Evolutionary conservation across 2,888 invertebrate species (phyloP).

Genomic region (Agrochola litura): DNA sequence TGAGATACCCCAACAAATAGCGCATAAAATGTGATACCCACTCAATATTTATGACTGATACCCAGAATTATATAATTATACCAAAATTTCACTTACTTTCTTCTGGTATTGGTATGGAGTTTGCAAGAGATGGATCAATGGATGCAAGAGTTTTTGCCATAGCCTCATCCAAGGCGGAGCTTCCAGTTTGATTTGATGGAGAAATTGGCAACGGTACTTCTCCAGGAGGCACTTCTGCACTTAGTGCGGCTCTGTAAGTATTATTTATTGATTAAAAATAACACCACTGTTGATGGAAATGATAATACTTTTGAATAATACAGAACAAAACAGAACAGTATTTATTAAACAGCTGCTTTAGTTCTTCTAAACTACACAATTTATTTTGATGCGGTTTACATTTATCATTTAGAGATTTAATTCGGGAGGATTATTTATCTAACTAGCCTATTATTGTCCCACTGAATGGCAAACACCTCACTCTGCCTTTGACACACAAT

Average conservation of each 20-base stretch:
- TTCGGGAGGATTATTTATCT: background rate
- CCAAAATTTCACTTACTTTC: constrained; percentile 81
- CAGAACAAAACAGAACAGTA: too few relatives aligned
- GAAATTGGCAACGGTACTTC: constrained; percentile 84
- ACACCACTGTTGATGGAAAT: background rate
- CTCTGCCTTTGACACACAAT: too few relatives aligned
- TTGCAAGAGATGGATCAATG: constrained; percentile 93
- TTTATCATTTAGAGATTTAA: background rate
- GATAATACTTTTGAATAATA: background rate
- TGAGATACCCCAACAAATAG: background rate
- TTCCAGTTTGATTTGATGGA: constrained; percentile 79
- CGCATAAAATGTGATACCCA: background rate
- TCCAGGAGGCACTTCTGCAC: constrained; percentile 76
- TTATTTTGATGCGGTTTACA: background rate
- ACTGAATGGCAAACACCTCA: background rate
- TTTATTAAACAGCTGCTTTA: background rate
- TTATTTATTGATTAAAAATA: background rate
- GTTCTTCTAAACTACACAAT: background rate
- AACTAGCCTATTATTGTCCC: background rate
- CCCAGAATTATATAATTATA: background rate
- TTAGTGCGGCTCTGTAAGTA: constrained; percentile 72
- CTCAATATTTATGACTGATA: background rate
- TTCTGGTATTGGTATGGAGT: constrained; percentile 90
- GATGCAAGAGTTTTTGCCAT: constrained; percentile 98
- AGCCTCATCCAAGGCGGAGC: constrained; percentile 96